Conservation (phyloP, 2,113 vertebrate genomes). For the Psettodes erumei region DNA sequence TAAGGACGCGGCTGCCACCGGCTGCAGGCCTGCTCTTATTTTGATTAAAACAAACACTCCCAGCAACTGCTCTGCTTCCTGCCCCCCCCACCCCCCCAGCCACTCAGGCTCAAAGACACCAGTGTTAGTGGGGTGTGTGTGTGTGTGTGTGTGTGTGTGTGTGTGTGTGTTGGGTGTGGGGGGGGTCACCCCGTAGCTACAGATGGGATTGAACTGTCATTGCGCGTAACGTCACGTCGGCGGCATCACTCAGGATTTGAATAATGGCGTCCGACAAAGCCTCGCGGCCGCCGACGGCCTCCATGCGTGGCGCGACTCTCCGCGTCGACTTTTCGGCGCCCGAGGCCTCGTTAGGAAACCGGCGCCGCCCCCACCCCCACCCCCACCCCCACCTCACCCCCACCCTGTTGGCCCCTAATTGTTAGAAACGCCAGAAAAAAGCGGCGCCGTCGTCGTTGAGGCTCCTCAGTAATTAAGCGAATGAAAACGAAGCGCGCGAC, state of each 20-base stretch:
- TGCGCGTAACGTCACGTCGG: conserved; percentile 77
- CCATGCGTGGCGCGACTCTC: conserved; percentile 47
- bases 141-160: no score
- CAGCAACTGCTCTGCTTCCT: conserved; percentile 72
- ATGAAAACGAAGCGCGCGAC: no score
- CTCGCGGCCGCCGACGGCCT: conserved; percentile 68
- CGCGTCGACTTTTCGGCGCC: conserved; percentile 11
- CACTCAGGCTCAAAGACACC: conserved; percentile 64
- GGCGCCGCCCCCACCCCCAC: no score
- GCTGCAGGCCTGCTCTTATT: conserved; percentile 64
- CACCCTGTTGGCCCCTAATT: no score
- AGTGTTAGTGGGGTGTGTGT: conserved; percentile 57
- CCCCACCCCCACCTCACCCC: no score
- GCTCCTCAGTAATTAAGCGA: no score
- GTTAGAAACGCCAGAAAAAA: no score
- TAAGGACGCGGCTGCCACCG: conserved; percentile 59
- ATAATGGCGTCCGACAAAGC: conserved; percentile 76
- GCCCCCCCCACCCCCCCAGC: conserved; percentile 60
- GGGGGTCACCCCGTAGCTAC: conserved; percentile 71
- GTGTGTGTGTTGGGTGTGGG: no score
- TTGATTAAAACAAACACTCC: conserved; percentile 77
- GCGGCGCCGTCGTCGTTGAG: no score
- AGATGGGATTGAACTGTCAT: conserved; percentile 78
- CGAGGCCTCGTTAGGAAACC: conserved; percentile 40
- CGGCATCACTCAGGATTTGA: conserved; percentile 77